These are phyloP conservation scores for Leptothorax acervorum DNA, from an alignment of 2,888 invertebrate species.

Conservation along the genomic window DNA sequence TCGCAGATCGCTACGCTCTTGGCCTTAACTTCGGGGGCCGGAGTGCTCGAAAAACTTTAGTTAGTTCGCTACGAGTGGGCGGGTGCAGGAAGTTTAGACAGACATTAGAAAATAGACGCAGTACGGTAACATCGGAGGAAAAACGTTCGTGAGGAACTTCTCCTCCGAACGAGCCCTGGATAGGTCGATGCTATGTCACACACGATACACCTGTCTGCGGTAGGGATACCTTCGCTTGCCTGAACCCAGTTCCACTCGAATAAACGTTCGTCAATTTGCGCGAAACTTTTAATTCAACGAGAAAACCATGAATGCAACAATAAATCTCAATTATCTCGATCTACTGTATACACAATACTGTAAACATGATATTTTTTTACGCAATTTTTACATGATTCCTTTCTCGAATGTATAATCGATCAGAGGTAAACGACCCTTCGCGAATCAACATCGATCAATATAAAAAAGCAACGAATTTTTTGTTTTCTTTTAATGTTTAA, in stretches of 20 bases:
- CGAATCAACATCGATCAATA: background rate
- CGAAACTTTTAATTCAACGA: slow-evolving; percentile 46
- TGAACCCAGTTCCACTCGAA: slow-evolving; percentile 3
- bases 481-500: background rate
- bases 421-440: background rate
- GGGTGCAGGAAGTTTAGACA: slow-evolving; percentile 65
- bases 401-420: background rate
- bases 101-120: slow-evolving; percentile 68
- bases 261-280: slow-evolving; percentile 52
- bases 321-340: background rate
- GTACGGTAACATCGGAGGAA: slow-evolving; percentile 52
- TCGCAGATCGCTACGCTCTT: slow-evolving; percentile 45
- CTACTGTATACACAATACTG: too few relatives aligned
- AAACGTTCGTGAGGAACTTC: slow-evolving; percentile 63
- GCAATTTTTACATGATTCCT: background rate
- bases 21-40: slow-evolving; percentile 60
- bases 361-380: background rate
- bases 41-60: slow-evolving; percentile 63
- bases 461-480: background rate
- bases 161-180: slow-evolving; percentile 45
- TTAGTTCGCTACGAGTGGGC: slow-evolving; percentile 51
- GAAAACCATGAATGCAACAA: background rate
- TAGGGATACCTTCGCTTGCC: slow-evolving; percentile 29
- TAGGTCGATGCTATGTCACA: slow-evolving; percentile 47
- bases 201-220: slow-evolving; percentile 43